phyloP scores from a whole-genome alignment of 2,113 vertebrate species.

The Daboia siamensis region DNA sequence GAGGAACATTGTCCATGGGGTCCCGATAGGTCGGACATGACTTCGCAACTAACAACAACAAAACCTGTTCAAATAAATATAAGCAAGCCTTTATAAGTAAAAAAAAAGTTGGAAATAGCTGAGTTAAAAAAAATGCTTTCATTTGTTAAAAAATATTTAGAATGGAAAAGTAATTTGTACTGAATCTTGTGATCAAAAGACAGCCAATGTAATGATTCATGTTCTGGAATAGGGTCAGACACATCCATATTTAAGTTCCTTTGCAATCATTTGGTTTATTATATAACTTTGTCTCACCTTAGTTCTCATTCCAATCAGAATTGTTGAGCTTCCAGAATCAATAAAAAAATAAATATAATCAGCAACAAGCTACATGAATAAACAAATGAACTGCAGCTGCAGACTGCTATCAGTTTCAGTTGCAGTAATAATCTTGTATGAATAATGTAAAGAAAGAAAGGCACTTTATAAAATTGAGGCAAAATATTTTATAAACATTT shows the following conservation, averaged over 20 bases:
- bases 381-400: background rate
- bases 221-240: background rate
- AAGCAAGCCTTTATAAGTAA: background rate
- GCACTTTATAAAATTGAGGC: background rate
- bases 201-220: background rate
- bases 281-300: background rate
- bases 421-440: background rate
- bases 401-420: background rate
- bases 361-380: too few species aligned
- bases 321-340: background rate
- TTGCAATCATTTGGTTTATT: background rate
- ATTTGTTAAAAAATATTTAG: background rate
- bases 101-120: background rate
- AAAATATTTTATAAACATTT: background rate
- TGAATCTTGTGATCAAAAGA: background rate
- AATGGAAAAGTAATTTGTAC: background rate
- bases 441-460: background rate
- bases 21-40: too few species aligned
- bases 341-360: background rate
- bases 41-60: too few species aligned
- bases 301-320: background rate
- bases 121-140: background rate
- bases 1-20: too few species aligned
- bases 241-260: background rate
- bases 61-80: background rate